Evolutionary conservation across 2,797 vertebrate genomes (phyloP).

Genomic region (Sylvilagus floridanus): DNA sequence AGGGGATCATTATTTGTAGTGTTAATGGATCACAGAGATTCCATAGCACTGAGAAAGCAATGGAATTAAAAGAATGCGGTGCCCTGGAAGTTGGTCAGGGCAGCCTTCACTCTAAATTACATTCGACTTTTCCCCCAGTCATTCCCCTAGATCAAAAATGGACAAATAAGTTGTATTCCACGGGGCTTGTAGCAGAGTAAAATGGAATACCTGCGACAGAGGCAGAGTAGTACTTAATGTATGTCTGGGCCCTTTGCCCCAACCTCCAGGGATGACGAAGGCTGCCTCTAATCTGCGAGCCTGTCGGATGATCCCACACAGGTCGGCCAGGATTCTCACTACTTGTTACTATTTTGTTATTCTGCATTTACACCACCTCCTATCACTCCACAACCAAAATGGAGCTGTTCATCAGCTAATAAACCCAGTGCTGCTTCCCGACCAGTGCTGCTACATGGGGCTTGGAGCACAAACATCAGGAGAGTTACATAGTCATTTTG

Average conservation of each 20-base stretch:
- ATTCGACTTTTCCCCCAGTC: neutral
- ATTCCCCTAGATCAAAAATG: neutral
- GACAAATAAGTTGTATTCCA: neutral
- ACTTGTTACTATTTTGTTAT: slow-evolving; percentile 32
- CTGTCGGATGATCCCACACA: neutral
- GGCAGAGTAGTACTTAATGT: neutral
- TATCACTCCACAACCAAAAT: slow-evolving; percentile 10
- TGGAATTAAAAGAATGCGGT: slow-evolving; percentile 21
- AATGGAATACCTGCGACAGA: neutral
- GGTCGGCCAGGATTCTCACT: neutral
- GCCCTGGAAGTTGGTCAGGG: neutral
- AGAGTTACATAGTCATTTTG: neutral
- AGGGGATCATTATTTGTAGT: slow-evolving; percentile 24
- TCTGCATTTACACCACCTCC: slow-evolving; percentile 21
- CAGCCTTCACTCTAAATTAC: slow-evolving; percentile 8
- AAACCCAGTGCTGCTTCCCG: neutral
- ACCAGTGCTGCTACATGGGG: neutral
- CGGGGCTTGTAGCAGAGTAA: neutral
- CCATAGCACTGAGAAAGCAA: neutral
- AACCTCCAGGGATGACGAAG: neutral
- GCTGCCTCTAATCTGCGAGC: neutral
- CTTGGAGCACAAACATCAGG: neutral
- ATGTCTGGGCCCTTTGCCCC: neutral
- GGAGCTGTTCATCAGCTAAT: neutral
- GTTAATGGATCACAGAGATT: slow-evolving; percentile 47